Conservation (phyloP, 2,888 invertebrate species). For the Drosophila silvestris region DNA sequence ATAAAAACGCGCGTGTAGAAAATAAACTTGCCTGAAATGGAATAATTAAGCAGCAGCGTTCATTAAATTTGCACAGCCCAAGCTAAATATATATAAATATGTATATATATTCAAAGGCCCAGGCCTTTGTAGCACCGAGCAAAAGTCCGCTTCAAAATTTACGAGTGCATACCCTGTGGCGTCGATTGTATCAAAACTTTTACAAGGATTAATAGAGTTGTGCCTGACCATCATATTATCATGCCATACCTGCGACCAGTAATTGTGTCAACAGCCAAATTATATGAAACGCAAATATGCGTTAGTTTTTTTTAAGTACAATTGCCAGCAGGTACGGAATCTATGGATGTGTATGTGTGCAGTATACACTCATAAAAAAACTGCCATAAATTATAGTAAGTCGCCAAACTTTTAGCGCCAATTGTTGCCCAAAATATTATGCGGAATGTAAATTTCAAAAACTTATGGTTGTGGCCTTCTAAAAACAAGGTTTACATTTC, state of each 20-base stretch:
- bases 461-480: no score
- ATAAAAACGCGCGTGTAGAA: constrained; percentile 81
- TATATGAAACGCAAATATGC: constrained; percentile 37
- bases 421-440: no score
- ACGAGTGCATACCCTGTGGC: constrained; percentile 32
- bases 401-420: neutral
- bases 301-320: neutral
- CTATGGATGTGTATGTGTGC: constrained; percentile 17
- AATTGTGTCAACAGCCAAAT: constrained; percentile 61
- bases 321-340: constrained; percentile 52
- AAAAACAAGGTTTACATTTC: no score
- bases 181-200: constrained; percentile 27
- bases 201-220: constrained; percentile 55
- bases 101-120: constrained; percentile 38
- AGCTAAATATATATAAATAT: constrained; percentile 63
- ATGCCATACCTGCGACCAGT: constrained; percentile 14
- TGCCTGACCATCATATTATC: constrained; percentile 26
- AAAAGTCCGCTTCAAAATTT: constrained; percentile 22
- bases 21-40: constrained; percentile 78
- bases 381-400: no score
- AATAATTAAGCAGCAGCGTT: constrained; percentile 75
- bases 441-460: no score
- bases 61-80: constrained; percentile 72
- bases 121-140: constrained; percentile 5
- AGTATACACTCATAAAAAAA: neutral